Evolutionary conservation across 2,888 invertebrate species (phyloP).

Genomic region (Iselma pallidipennis): DNA sequence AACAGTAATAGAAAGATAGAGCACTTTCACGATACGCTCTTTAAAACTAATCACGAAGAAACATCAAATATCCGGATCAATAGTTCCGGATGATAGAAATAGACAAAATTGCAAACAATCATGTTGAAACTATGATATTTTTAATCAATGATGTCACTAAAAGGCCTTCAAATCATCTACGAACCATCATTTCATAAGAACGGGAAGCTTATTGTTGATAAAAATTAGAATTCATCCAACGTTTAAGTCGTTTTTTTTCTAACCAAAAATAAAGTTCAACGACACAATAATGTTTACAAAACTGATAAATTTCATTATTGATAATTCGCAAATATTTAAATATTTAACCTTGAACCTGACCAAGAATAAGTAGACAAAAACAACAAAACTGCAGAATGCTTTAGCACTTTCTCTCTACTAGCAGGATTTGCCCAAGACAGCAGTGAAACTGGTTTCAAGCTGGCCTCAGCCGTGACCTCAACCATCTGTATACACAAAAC

Average conservation of each 20-base stretch:
- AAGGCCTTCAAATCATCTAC: no score
- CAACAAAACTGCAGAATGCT: neutral
- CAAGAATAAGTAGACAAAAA: neutral
- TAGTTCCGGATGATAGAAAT: neutral
- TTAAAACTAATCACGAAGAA: neutral
- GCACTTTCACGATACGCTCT: constrained; percentile 1
- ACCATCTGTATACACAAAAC: neutral
- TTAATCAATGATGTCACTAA: no score
- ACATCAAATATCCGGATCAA: neutral
- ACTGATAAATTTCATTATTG: neutral
- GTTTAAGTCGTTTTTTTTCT: no score
- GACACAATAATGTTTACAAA: neutral
- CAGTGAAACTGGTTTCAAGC: constrained; percentile 6
- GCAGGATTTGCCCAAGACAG: neutral
- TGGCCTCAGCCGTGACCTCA: constrained; percentile 9
- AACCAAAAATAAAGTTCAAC: neutral
- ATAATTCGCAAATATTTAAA: constrained; percentile 1
- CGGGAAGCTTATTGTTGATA: no score
- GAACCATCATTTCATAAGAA: no score
- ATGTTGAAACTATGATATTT: no score
- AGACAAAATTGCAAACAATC: neutral
- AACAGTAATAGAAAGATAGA: neutral
- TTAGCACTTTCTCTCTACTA: constrained; percentile 4
- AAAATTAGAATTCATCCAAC: no score
- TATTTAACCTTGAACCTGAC: constrained; percentile 6